phyloP scores from a whole-genome alignment of 2,797 vertebrate species.

The Platalea minor region DNA sequence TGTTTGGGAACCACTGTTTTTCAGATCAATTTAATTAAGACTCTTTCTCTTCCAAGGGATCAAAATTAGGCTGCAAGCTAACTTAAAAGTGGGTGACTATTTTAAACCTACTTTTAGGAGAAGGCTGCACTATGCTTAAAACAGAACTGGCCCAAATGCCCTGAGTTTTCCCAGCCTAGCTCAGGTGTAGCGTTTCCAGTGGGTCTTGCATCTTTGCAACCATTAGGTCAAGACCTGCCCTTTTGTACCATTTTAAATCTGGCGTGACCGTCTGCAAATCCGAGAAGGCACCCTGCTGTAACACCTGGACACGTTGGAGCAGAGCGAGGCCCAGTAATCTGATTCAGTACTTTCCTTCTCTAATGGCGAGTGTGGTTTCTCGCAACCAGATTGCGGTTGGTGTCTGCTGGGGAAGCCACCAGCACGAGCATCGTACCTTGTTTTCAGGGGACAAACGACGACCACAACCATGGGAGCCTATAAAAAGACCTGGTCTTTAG shows the following conservation, averaged over 20 bases:
- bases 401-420: neutral
- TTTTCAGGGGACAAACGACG: neutral
- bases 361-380: neutral
- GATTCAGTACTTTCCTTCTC: neutral
- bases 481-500: neutral
- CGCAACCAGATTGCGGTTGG: accelerated
- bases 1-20: neutral
- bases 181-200: neutral
- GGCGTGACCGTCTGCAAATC: neutral
- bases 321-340: too few relatives aligned
- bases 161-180: neutral
- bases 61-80: neutral
- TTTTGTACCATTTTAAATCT: neutral
- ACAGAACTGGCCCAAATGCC: neutral
- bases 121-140: neutral
- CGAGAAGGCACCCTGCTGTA: neutral
- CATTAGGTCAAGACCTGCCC: neutral
- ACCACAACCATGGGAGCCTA: neutral
- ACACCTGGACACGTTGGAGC: neutral
- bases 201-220: neutral
- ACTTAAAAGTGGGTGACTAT: neutral
- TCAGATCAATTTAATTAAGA: neutral
- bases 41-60: neutral
- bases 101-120: neutral
- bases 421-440: neutral